phyloP scores from a whole-genome alignment of 2,797 vertebrate genomes.

The Peromyscus nudipes region DNA sequence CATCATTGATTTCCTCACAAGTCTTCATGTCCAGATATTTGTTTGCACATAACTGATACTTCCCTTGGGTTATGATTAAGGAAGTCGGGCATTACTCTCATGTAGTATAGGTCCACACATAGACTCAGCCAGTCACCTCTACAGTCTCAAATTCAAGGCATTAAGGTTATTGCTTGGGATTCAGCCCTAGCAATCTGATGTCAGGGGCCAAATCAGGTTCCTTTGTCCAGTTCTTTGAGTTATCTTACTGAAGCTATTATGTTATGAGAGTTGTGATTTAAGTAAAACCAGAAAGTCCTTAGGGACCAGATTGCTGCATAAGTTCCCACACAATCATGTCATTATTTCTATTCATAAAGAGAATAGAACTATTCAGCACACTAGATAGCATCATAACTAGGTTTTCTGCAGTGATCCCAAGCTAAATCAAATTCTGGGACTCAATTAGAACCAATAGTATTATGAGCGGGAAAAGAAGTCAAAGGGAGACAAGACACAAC shows the following conservation, averaged over 20 bases:
- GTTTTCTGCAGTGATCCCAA: background rate
- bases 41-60: background rate
- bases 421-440: background rate
- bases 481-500: background rate
- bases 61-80: background rate
- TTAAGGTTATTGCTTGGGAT: background rate
- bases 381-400: background rate
- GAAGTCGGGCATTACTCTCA: background rate
- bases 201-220: background rate
- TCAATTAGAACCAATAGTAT: background rate
- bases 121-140: background rate
- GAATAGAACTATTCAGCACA: background rate
- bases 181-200: background rate
- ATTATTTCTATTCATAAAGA: slow-evolving; percentile 21
- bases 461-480: background rate
- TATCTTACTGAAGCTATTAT: background rate
- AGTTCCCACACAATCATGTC: background rate
- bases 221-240: background rate
- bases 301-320: background rate
- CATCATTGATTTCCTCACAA: background rate
- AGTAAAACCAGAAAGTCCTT: background rate
- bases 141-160: background rate
- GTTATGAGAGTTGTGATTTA: background rate
- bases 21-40: background rate
- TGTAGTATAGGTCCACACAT: background rate